Conservation (phyloP, 1,140 invertebrate genomes). For the Melanaphis sacchari region DNA sequence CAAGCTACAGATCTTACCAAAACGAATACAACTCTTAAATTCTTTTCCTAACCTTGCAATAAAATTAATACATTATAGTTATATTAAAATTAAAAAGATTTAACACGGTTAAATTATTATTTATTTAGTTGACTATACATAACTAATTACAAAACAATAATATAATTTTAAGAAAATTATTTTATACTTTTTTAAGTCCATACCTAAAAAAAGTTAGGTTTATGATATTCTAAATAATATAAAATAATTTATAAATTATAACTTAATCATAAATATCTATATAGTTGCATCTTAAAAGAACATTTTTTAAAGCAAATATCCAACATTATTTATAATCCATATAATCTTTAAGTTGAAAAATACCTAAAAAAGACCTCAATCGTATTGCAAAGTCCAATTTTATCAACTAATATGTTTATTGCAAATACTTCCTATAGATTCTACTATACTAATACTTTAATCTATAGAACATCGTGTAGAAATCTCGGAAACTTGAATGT, state of each 20-base stretch:
- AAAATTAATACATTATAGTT: background rate
- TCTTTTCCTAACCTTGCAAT: background rate
- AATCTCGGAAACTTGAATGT: background rate
- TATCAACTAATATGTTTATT: background rate
- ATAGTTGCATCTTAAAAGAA: background rate
- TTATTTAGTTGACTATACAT: background rate
- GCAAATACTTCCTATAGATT: background rate
- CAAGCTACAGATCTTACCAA: background rate
- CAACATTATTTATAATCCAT: background rate
- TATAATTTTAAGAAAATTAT: background rate
- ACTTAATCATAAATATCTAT: background rate
- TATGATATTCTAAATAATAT: background rate
- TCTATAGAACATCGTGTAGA: background rate
- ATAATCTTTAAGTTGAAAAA: background rate
- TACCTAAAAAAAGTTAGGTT: background rate
- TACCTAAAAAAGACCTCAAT: background rate
- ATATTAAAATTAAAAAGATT: background rate
- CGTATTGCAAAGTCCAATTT: background rate
- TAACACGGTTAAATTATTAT: background rate
- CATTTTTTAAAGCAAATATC: background rate
- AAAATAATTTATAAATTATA: background rate
- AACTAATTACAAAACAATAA: background rate
- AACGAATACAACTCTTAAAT: background rate
- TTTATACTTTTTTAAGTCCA: background rate
- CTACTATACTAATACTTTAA: background rate